Evolutionary conservation across 2,888 invertebrate genomes (phyloP), one percentile per base, ranked within the genome.

Genomic region (Lithosia quadra): DNA sequence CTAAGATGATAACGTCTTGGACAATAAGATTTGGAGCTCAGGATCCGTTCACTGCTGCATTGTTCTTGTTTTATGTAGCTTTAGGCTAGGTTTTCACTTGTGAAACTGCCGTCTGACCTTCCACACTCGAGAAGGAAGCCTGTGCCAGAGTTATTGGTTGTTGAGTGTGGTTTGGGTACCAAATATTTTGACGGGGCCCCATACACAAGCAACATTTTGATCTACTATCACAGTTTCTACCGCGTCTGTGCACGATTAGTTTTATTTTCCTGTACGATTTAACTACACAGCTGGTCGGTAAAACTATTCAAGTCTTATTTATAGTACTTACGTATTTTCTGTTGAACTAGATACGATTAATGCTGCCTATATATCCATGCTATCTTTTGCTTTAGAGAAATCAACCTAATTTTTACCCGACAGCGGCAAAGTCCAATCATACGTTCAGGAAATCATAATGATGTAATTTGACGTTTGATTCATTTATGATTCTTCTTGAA

Each of bases 331-430:
- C 49, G 49, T 49, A 49, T 49, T 49, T 49, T 49, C n/a, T 49
- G n/a, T n/a, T 49, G n/a, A 49, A 49, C 49, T n/a, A 49, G 49
- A 49, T 49, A 49, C 49, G n/a, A 49, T 49, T 49, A 49, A 49
- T 49, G 49, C n/a, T 49, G 49, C n/a, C n/a, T 49, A 49, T 49
- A n/a, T 49, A 49, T 49, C 49, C 49, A n/a, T 49, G 49, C n/a
- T 49, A n/a, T n/a, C 49, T 49, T 49, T n/a, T 49, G 49, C 49
- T 49, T 49, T 49, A 49, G n/a, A 49, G n/a, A 49, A 49, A n/a
- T 49, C 49, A 49, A 49, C 8, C 49, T 49, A 49, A n/a, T n/a
- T n/a, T 28, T 49, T n/a, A 18, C 18, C 49, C n/a, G 9, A 49
- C 18, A 1, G n/a, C 9, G n/a, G 49, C n/a, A 49, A 49, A 49